Evolutionary conservation across 2,888 invertebrate genomes (phyloP).

Genomic region (Diarsia mendica): DNA sequence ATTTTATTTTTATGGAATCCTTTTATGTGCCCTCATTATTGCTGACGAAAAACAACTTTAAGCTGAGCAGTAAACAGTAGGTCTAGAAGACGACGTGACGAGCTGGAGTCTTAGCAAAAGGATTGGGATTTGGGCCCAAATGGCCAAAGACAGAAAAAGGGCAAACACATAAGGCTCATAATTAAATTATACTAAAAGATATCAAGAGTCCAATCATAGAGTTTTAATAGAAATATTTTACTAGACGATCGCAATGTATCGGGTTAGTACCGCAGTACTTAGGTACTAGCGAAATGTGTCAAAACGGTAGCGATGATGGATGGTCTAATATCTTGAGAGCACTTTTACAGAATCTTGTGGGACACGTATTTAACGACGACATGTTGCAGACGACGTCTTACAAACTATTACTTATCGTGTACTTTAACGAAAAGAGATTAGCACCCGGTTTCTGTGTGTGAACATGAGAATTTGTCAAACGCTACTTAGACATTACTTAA

Average conservation of each 20-base stretch:
- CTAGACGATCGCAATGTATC: not conserved
- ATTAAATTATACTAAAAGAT: too few relatives aligned
- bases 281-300: conserved; percentile 50
- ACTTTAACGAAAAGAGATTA: conserved; percentile 1
- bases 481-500: not conserved
- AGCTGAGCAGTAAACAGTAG: not conserved
- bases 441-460: not conserved
- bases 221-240: not conserved
- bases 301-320: conserved; percentile 40
- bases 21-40: not conserved
- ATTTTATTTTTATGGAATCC: not conserved
- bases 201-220: not conserved
- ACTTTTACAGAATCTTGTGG: conserved; percentile 46
- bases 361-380: conserved; percentile 25
- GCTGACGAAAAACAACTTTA: not conserved
- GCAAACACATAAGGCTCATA: too few relatives aligned
- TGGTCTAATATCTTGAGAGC: conserved; percentile 52
- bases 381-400: conserved; percentile 28
- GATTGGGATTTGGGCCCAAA: too few relatives aligned
- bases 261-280: conserved; percentile 27
- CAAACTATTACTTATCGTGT: conserved; percentile 21
- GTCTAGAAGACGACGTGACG: too few relatives aligned
- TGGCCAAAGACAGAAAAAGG: too few relatives aligned
- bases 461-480: not conserved
- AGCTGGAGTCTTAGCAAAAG: not conserved